A percentile compares a stretch with the other conserved stretches of the same genome.
These are phyloP conservation scores for Apostichopus californicus DNA, from an alignment of 35 echinoderm and acorn worm species.

Conservation along the genomic window DNA sequence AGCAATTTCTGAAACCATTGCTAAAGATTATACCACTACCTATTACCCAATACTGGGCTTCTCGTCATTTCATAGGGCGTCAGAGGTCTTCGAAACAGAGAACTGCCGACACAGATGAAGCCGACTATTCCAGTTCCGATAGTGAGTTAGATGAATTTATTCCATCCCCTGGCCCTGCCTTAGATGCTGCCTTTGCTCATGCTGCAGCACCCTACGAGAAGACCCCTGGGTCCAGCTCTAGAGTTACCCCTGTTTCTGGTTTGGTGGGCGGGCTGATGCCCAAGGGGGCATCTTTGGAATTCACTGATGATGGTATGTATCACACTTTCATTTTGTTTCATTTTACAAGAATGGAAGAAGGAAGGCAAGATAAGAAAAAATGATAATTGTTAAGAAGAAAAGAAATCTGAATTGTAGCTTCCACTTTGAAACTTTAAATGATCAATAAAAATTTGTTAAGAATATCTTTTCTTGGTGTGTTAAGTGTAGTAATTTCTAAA, in stretches of 20 bases:
- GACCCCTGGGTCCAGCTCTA: constrained; percentile 63
- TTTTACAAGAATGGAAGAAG: no score
- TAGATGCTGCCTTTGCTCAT: constrained; percentile 86
- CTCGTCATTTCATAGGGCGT: constrained; percentile 21
- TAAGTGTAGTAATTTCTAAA: no score
- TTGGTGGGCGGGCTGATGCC: constrained; percentile 60
- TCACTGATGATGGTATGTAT: constrained; percentile 81
- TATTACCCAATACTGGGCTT: neutral
- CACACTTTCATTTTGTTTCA: neutral
- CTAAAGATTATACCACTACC: no score
- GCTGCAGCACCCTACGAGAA: constrained; percentile 55
- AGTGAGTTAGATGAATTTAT: constrained; percentile 91
- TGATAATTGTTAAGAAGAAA: no score
- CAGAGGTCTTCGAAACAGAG: constrained; percentile 33
- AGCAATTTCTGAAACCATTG: no score
- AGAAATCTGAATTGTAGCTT: no score
- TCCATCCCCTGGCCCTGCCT: constrained; percentile 72
- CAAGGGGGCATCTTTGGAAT: constrained; percentile 62
- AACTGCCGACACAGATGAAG: neutral
- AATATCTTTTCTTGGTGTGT: no score
- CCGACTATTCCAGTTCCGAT: constrained; percentile 69
- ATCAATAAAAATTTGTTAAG: neutral
- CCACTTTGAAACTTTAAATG: neutral
- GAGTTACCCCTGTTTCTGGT: constrained; percentile 44
- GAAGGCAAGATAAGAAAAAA: no score